A percentile compares a stretch with the other conserved stretches of the same genome.
Evolutionary conservation across 2,113 vertebrate genomes (phyloP).

Genomic region (Stegastes partitus): DNA sequence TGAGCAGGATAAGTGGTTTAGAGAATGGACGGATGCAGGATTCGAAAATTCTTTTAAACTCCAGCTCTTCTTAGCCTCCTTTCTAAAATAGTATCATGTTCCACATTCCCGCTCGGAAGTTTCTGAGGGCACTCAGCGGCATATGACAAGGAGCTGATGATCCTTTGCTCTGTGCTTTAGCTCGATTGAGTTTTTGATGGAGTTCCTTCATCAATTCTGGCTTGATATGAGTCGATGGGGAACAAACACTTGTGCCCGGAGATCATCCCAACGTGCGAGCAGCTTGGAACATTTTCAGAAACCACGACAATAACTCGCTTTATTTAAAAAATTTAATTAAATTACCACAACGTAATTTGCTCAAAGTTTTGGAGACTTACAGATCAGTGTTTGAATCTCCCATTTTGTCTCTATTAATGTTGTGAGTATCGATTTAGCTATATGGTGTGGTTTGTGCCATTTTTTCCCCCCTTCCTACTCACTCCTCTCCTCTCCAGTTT

Average conservation of each 20-base stretch:
- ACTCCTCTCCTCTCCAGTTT: neutral
- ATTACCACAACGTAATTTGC: neutral
- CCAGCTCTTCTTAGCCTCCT: constrained; percentile 2
- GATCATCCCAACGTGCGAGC: neutral
- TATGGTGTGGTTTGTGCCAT: neutral
- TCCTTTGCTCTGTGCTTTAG: neutral
- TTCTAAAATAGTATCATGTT: constrained; percentile 26
- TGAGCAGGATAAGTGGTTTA: constrained; percentile 8
- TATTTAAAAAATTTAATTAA: no score
- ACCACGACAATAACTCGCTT: no score
- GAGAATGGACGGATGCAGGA: constrained; percentile 13
- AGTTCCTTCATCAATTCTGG: neutral
- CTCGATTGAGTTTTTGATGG: neutral
- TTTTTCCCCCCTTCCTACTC: neutral
- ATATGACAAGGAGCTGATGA: constrained; percentile 5
- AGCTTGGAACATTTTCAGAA: neutral
- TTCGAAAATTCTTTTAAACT: constrained; percentile 16
- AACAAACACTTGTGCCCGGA: neutral
- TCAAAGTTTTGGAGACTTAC: neutral
- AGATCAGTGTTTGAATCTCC: neutral
- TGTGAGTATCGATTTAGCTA: neutral
- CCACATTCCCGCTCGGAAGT: neutral
- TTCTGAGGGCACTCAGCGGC: constrained; percentile 16
- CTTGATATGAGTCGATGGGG: neutral
- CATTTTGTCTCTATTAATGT: no score